phyloP scores from a whole-genome alignment of 2,797 vertebrate species.

The Myiotriccus ornatus region DNA sequence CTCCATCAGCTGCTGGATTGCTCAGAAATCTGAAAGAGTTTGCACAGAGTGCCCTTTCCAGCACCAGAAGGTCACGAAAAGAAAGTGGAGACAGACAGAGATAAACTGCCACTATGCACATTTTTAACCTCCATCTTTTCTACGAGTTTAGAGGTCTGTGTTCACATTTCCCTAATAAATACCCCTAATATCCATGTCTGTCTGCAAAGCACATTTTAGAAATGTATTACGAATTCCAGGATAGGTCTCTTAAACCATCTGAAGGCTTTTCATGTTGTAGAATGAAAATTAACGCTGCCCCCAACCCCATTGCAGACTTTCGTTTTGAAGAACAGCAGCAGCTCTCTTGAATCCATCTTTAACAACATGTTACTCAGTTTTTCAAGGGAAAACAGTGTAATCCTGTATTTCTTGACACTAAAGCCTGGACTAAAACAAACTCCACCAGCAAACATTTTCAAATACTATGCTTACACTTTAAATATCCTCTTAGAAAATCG shows the following conservation, averaged over 20 bases:
- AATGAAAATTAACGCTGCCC: background rate
- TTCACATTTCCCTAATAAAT: background rate
- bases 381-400: background rate
- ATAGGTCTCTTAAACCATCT: background rate
- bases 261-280: background rate
- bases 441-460: background rate
- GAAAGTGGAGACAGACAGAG: background rate
- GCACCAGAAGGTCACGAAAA: background rate
- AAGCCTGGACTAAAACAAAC: background rate
- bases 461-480: background rate
- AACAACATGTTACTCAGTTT: background rate
- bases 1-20: background rate
- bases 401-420: background rate
- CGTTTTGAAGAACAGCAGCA: background rate
- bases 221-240: background rate
- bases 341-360: background rate
- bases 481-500: background rate
- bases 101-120: background rate
- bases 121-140: background rate
- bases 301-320: background rate
- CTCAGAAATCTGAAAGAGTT: background rate
- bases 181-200: background rate
- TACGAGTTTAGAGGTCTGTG: background rate
- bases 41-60: background rate
- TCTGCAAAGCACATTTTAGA: background rate